These are phyloP conservation scores for Eidolon helvum DNA, from an alignment of 2,113 vertebrate genomes.

Conservation along the genomic window DNA sequence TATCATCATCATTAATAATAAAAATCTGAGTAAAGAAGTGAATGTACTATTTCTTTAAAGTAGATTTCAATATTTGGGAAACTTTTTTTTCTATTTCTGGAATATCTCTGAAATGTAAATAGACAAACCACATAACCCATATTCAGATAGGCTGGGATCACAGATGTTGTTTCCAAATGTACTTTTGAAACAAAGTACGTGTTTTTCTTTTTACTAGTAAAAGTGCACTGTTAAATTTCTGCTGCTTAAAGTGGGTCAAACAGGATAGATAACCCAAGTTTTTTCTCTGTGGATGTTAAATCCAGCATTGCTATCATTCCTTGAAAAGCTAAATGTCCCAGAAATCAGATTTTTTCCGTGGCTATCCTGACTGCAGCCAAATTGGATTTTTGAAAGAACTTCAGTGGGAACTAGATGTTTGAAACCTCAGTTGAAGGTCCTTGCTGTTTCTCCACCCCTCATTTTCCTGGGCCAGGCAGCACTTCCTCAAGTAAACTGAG, in stretches of 20 bases:
- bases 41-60: constrained; percentile 52
- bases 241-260: constrained; percentile 46
- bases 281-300: not conserved
- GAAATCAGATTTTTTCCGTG: not conserved
- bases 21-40: constrained; percentile 18
- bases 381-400: not conserved
- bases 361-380: not conserved
- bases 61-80: constrained; percentile 42
- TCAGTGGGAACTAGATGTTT: not conserved
- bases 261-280: not conserved
- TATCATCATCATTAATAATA: constrained; percentile 3
- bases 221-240: constrained; percentile 27
- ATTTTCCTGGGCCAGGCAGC: not conserved
- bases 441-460: not conserved
- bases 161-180: constrained; percentile 48
- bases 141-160: constrained; percentile 11
- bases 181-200: constrained; percentile 39
- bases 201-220: not conserved
- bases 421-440: not conserved
- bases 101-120: constrained; percentile 65
- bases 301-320: not conserved
- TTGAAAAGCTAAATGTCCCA: not conserved
- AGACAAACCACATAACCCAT: constrained; percentile 36
- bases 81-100: constrained; percentile 23
- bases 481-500: not conserved